phyloP scores from a whole-genome alignment of 64 coral and sea anemone genomes.

The Pocillopora verrucosa region DNA sequence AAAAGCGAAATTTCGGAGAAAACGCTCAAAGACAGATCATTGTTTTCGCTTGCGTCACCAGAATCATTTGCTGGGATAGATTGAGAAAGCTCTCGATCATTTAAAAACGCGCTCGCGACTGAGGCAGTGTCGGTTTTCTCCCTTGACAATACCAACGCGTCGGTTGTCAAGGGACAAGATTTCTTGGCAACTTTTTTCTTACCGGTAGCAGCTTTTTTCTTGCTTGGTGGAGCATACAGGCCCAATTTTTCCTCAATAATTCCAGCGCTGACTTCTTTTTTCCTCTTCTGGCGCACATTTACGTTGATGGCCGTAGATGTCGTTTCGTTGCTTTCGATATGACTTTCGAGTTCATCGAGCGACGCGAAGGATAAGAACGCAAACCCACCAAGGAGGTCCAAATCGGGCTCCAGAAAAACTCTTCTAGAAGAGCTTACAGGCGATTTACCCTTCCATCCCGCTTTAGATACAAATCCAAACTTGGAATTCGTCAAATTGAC shows the following conservation, averaged over 20 bases:
- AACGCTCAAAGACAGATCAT: not conserved
- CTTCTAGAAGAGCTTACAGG: slow-evolving; percentile 8
- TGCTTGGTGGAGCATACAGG: not conserved
- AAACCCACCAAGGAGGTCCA: slow-evolving; percentile 88
- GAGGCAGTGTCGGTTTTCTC: not conserved
- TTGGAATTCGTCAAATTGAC: slow-evolving; percentile 30
- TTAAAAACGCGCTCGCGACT: not conserved
- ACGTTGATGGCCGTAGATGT: slow-evolving; percentile 60
- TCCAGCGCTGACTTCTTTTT: not conserved
- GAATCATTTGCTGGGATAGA: not conserved
- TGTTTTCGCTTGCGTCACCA: not conserved
- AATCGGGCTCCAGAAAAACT: slow-evolving; percentile 52
- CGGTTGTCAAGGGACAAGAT: not conserved
- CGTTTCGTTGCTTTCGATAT: slow-evolving; percentile 72
- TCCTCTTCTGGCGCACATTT: slow-evolving; percentile 68
- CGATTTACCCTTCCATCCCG: slow-evolving; percentile 25
- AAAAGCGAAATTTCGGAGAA: slow-evolving; percentile 58
- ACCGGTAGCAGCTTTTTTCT: slow-evolving; percentile 21
- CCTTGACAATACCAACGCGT: not conserved
- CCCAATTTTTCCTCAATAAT: not conserved
- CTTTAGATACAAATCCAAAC: not conserved
- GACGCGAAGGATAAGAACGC: slow-evolving; percentile 82
- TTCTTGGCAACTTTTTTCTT: slow-evolving; percentile 28
- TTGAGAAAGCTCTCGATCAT: not conserved
- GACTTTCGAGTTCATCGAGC: slow-evolving; percentile 66